These are phyloP conservation scores for Agrypnia vestita DNA, from an alignment of 1,140 invertebrate species.

Conservation along the genomic window DNA sequence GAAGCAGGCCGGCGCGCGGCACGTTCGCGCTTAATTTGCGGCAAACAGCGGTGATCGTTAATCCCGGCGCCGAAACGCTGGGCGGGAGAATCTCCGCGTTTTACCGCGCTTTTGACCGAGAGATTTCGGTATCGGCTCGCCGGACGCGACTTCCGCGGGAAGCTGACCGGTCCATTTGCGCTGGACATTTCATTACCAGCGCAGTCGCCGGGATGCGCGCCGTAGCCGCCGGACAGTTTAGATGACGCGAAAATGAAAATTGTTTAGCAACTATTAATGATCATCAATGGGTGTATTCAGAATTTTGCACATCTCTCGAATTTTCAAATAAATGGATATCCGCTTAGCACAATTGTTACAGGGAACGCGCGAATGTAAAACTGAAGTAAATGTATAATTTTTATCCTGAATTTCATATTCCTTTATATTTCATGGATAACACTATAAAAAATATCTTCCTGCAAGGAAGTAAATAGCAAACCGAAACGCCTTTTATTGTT, in stretches of 20 bases:
- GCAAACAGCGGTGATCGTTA: slow-evolving; percentile 54
- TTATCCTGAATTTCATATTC: too few relatives aligned
- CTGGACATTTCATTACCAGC: not conserved
- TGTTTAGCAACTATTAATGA: not conserved
- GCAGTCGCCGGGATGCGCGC: not conserved
- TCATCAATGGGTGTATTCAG: too few relatives aligned
- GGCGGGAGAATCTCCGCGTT: not conserved
- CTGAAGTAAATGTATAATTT: too few relatives aligned
- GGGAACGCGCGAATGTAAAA: too few relatives aligned
- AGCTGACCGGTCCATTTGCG: not conserved
- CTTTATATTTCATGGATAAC: too few relatives aligned
- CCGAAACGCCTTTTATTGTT: too few relatives aligned
- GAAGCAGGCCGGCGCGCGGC: slow-evolving; percentile 2
- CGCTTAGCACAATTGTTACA: too few relatives aligned
- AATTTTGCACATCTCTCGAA: too few relatives aligned
- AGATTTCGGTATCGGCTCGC: not conserved
- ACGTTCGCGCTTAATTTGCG: slow-evolving; percentile 55
- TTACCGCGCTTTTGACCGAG: not conserved
- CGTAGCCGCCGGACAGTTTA: slow-evolving; percentile 1
- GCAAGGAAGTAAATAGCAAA: too few relatives aligned
- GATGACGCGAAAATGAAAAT: slow-evolving; percentile 11
- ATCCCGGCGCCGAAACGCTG: slow-evolving; percentile 48
- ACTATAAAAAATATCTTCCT: too few relatives aligned
- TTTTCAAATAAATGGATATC: too few relatives aligned
- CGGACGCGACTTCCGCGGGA: slow-evolving; percentile 27